A percentile compares a stretch with the other conserved stretches of the same genome.
Evolutionary conservation across 1,140 invertebrate genomes (phyloP).

Genomic region (Laodelphax striatellus): DNA sequence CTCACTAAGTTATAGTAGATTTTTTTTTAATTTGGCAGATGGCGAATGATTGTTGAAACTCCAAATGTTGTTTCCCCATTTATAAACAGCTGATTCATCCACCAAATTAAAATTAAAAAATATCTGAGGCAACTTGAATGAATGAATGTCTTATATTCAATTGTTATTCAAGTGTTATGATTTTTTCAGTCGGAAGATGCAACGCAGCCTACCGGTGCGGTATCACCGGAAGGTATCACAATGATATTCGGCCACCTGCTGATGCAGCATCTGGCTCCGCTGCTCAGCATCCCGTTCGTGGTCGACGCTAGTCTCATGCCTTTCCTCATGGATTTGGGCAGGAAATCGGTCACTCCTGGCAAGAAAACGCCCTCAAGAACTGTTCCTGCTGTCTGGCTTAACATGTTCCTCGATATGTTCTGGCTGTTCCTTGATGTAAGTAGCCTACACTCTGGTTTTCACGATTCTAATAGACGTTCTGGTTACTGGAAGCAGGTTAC

Average conservation of each 20-base stretch:
- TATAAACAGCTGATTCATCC: no score
- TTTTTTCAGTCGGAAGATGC: no score
- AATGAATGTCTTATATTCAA: background rate
- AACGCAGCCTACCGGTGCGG: background rate
- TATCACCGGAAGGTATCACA: conserved; percentile 34
- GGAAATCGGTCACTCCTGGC: background rate
- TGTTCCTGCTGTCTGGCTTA: conserved; percentile 18
- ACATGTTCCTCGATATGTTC: conserved; percentile 43
- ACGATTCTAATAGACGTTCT: no score
- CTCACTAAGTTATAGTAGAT: no score
- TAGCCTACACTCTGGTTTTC: background rate
- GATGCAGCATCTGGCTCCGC: conserved; percentile 40
- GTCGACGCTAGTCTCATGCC: conserved; percentile 41
- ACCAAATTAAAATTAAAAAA: no score
- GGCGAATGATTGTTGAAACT: no score
- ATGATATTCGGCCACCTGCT: conserved; percentile 39
- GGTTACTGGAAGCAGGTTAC: no score
- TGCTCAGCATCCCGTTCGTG: conserved; percentile 41
- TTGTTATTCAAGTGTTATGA: no score
- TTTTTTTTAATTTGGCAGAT: no score
- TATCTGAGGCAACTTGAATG: no score
- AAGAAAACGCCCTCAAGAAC: conserved; percentile 3
- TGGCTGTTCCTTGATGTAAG: conserved; percentile 44
- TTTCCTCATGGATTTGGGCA: conserved; percentile 32
- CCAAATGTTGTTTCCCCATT: no score